Percentiles rank a stretch among this genome's conserved stretches.
Conservation (phyloP, 2,888 invertebrate genomes). For the Drosophila pullipes region DNA sequence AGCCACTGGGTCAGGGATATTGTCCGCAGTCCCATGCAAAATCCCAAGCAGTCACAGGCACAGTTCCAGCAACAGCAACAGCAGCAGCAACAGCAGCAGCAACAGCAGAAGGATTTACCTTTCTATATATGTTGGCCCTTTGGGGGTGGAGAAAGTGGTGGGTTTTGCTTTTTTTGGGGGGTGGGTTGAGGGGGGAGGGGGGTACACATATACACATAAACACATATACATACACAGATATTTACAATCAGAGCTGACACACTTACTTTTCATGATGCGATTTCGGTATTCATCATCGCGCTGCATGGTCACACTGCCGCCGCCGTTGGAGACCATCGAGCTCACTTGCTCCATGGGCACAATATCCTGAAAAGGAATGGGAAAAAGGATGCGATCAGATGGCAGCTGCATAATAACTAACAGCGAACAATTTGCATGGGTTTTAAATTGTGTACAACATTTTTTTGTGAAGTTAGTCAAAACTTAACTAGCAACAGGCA, state of each 20-base stretch:
- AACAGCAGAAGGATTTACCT: conserved; percentile 62
- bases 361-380: conserved; percentile 82
- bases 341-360: conserved; percentile 85
- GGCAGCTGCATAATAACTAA: conserved; percentile 4
- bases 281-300: conserved; percentile 85
- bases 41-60: conserved; percentile 36
- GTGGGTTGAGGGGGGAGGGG: neutral
- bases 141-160: conserved; percentile 3
- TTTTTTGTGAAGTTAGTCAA: conserved; percentile 23
- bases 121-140: conserved; percentile 54
- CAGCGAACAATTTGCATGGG: conserved; percentile 26
- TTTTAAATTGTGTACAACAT: conserved; percentile 50
- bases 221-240: conserved; percentile 6
- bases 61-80: conserved; percentile 15
- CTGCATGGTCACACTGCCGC: conserved; percentile 84
- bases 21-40: conserved; percentile 42
- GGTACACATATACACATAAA: conserved; percentile 22
- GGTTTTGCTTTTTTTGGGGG: conserved; percentile 15
- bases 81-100: conserved; percentile 2
- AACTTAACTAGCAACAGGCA: conserved; percentile 71
- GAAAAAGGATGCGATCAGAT: neutral
- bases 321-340: conserved; percentile 85
- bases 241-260: conserved; percentile 54
- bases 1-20: conserved; percentile 79
- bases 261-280: conserved; percentile 85